Evolutionary conservation across 1,140 invertebrate species (phyloP).

Genomic region (Cepaea nemoralis): DNA sequence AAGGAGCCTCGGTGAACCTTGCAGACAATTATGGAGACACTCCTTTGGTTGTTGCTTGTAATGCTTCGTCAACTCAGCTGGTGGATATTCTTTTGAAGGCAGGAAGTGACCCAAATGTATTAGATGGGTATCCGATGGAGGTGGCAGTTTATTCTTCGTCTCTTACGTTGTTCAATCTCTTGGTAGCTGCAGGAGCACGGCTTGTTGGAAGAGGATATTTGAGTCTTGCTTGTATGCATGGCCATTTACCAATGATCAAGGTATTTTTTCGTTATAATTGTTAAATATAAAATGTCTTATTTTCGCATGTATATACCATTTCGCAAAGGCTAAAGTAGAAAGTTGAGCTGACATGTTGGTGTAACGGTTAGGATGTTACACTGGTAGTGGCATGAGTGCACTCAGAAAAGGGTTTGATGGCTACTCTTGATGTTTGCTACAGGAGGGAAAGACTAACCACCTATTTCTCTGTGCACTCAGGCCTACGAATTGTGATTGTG

Average conservation of each 20-base stretch:
- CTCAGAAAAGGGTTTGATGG: too few species aligned
- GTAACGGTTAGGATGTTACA: too few species aligned
- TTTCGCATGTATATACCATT: too few species aligned
- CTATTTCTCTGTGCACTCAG: too few species aligned
- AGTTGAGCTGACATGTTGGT: too few species aligned
- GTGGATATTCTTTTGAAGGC: constrained; percentile 43
- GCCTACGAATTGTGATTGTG: too few species aligned
- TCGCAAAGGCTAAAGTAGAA: too few species aligned
- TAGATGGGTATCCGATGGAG: constrained; percentile 39
- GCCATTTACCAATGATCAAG: constrained; percentile 39
- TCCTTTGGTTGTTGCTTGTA: constrained; percentile 42
- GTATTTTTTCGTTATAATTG: constrained; percentile 14
- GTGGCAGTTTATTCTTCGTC: constrained; percentile 20
- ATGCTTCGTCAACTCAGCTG: constrained; percentile 23
- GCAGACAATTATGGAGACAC: constrained; percentile 42
- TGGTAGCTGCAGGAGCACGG: constrained; percentile 37
- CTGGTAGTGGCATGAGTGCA: too few species aligned
- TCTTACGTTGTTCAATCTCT: constrained; percentile 31
- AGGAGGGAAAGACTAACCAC: too few species aligned
- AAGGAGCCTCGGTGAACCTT: constrained; percentile 38
- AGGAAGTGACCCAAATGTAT: constrained; percentile 37
- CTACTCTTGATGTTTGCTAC: too few species aligned
- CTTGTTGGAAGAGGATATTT: constrained; percentile 29
- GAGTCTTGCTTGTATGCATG: constrained; percentile 37
- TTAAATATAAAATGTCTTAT: too few species aligned